A percentile compares a stretch with the other conserved stretches of the same genome.
Evolutionary conservation across 2,113 vertebrate genomes (phyloP).

Genomic region (Mesoclemmys tuberculata): DNA sequence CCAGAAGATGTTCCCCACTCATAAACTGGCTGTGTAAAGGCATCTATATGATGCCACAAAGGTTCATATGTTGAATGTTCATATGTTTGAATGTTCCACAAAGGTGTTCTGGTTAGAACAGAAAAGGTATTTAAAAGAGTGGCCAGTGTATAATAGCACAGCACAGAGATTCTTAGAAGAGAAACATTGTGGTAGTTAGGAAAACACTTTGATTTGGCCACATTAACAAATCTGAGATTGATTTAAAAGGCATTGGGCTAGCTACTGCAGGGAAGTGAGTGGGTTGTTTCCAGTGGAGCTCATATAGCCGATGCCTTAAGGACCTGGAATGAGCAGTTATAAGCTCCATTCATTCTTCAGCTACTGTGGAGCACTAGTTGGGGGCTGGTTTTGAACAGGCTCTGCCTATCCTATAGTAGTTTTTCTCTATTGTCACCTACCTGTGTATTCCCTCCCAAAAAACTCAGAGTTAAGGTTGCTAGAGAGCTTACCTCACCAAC

Average conservation of each 20-base stretch:
- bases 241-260: not conserved
- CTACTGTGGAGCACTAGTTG: not conserved
- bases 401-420: not conserved
- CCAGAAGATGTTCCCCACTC: fast-evolving
- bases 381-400: not conserved
- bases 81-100: not conserved
- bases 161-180: not conserved
- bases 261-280: not conserved
- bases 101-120: not conserved
- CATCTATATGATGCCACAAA: too few species aligned
- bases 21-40: not conserved
- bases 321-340: not conserved
- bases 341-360: fast-evolving
- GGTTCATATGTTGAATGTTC: too few species aligned
- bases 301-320: not conserved
- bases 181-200: not conserved
- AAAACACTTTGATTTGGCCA: not conserved
- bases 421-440: not conserved
- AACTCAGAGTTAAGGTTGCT: not conserved
- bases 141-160: not conserved
- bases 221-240: not conserved
- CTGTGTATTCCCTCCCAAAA: not conserved
- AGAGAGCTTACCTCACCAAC: not conserved
- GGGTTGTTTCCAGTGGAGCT: not conserved
- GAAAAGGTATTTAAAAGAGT: not conserved